Conservation (phyloP, 2,888 invertebrate genomes). For the Amphipyra tragopoginis region DNA sequence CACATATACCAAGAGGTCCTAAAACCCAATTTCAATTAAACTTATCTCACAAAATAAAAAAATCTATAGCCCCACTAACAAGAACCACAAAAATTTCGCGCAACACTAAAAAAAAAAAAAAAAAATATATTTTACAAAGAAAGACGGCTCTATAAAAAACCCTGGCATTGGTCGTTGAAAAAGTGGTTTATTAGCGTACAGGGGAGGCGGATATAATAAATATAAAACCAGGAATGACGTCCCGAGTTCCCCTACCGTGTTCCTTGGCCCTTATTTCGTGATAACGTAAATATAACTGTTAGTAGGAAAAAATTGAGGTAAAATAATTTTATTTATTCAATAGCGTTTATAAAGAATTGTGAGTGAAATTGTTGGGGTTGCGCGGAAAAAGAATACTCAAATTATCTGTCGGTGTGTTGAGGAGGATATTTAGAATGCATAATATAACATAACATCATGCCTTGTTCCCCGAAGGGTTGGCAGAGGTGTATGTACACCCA, state of each 20-base stretch:
- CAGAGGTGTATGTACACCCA: too few species aligned
- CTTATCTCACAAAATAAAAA: slow-evolving; percentile 25
- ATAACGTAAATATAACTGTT: slow-evolving; percentile 65
- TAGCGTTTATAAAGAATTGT: slow-evolving; percentile 44
- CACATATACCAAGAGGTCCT: not conserved
- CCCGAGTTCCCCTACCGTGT: slow-evolving; percentile 50
- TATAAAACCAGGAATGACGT: slow-evolving; percentile 62
- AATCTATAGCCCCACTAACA: slow-evolving; percentile 27
- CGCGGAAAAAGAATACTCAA: not conserved
- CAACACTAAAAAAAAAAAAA: slow-evolving; percentile 55
- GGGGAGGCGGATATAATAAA: slow-evolving; percentile 71
- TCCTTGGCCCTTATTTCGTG: slow-evolving; percentile 49
- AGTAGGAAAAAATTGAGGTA: slow-evolving; percentile 48
- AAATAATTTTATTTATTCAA: slow-evolving; percentile 55
- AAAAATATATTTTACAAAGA: slow-evolving; percentile 48
- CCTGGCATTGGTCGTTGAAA: slow-evolving; percentile 63
- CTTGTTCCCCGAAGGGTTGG: too few species aligned
- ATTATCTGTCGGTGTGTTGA: not conserved
- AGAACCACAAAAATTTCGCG: slow-evolving; percentile 37
- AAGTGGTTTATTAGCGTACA: slow-evolving; percentile 72
- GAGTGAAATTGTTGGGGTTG: slow-evolving; percentile 20
- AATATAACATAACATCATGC: too few species aligned
- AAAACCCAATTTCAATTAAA: slow-evolving; percentile 15
- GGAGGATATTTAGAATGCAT: not conserved
- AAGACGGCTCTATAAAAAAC: slow-evolving; percentile 58